Conservation (phyloP, 2,113 vertebrate species). For the Percopsis transmontana region DNA sequence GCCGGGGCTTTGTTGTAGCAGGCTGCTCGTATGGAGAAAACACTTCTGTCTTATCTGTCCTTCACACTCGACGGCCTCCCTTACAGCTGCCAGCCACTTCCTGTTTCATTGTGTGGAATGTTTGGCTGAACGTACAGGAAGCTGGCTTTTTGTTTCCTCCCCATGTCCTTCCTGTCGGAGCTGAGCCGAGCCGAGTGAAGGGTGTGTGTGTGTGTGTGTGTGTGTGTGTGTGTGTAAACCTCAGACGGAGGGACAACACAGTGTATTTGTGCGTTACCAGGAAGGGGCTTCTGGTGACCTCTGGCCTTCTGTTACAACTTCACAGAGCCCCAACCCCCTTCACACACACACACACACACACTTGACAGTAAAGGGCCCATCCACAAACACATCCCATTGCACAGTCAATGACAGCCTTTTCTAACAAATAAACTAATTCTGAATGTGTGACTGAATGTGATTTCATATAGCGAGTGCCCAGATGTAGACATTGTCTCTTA, state of each 20-base stretch:
- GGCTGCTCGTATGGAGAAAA: slow-evolving; percentile 32
- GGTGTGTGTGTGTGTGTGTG: slow-evolving; percentile 31
- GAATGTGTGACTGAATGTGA: not conserved
- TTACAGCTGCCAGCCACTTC: slow-evolving; percentile 70
- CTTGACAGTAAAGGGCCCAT: not conserved
- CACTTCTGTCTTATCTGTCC: slow-evolving; percentile 64
- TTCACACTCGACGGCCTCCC: slow-evolving; percentile 57
- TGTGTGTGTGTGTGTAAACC: not conserved
- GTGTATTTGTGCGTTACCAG: too few relatives aligned
- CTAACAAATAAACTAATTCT: not conserved
- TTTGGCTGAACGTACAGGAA: slow-evolving; percentile 70
- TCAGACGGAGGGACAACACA: too few relatives aligned
- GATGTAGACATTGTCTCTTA: not conserved
- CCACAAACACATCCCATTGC: not conserved
- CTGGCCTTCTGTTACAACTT: too few relatives aligned
- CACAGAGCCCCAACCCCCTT: not conserved
- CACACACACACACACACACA: not conserved
- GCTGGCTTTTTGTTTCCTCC: slow-evolving; percentile 72
- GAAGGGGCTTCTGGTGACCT: too few relatives aligned
- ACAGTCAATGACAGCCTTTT: not conserved
- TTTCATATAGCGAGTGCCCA: slow-evolving; percentile 15
- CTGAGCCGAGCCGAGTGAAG: slow-evolving; percentile 26
- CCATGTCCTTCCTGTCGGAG: slow-evolving; percentile 69
- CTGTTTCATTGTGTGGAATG: slow-evolving; percentile 67
- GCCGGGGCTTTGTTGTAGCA: slow-evolving; percentile 7